phyloP scores from a whole-genome alignment of 1,140 invertebrate species.

The Hetaerina americana region DNA sequence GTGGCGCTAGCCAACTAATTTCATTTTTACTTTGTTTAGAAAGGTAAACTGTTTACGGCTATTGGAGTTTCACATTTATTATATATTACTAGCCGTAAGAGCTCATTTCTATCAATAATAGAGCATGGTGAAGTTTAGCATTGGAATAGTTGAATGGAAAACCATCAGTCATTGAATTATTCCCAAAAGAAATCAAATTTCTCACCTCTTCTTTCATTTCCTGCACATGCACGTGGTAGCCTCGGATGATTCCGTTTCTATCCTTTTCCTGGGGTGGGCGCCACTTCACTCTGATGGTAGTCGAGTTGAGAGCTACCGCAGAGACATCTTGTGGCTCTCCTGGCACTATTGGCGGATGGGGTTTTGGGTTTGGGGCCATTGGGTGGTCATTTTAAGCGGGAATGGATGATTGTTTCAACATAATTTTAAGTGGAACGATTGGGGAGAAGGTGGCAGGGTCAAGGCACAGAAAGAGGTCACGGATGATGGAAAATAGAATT shows the following conservation, averaged over 20 bases:
- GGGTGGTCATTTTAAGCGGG: too few relatives aligned
- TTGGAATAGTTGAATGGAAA: too few relatives aligned
- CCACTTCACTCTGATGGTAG: constrained; percentile 83
- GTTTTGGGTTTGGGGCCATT: background rate
- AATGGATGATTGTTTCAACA: background rate
- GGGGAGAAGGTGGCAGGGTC: background rate
- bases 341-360: constrained; percentile 56
- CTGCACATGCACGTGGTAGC: constrained; percentile 91
- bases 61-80: too few relatives aligned
- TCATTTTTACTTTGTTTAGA: too few relatives aligned
- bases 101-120: too few relatives aligned
- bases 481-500: background rate
- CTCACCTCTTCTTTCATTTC: constrained; percentile 73
- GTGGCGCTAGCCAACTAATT: too few relatives aligned
- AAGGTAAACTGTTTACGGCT: too few relatives aligned
- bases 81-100: too few relatives aligned
- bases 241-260: constrained; percentile 89
- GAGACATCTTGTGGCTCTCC: constrained; percentile 87
- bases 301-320: constrained; percentile 78
- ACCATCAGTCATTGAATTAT: too few relatives aligned
- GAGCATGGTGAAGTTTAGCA: too few relatives aligned
- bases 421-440: background rate
- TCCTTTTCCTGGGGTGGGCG: constrained; percentile 78
- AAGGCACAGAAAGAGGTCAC: background rate
- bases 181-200: too few relatives aligned